These are phyloP conservation scores for Andrena dorsata DNA, from an alignment of 2,888 invertebrate genomes.

Conservation along the genomic window DNA sequence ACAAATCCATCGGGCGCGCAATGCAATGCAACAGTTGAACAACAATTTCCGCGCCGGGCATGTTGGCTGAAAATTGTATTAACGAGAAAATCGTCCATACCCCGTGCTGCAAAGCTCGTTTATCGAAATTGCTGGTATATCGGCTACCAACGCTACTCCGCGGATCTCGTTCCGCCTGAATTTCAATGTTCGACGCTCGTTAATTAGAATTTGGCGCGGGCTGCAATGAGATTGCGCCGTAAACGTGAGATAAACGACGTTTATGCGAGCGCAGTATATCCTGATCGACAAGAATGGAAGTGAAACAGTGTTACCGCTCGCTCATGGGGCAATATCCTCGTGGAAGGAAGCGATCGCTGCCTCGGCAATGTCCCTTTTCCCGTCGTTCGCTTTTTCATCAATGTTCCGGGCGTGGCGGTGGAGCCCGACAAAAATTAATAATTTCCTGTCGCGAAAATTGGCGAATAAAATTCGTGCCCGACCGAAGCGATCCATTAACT, in stretches of 20 bases:
- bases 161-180: background rate
- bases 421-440: slow-evolving; percentile 23
- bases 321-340: slow-evolving; percentile 8
- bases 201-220: slow-evolving; percentile 14
- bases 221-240: background rate
- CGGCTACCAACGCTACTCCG: background rate
- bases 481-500: slow-evolving; percentile 48
- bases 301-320: background rate
- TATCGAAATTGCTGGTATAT: background rate
- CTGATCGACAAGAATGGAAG: slow-evolving; percentile 10
- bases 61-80: background rate
- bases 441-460: slow-evolving; percentile 36
- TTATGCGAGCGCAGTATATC: background rate
- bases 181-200: slow-evolving; percentile 7
- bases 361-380: background rate
- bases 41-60: background rate
- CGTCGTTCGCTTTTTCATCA: slow-evolving; percentile 1
- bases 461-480: slow-evolving; percentile 28
- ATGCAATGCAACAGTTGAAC: no score
- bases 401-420: background rate
- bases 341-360: background rate
- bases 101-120: background rate
- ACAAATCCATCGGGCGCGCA: no score
- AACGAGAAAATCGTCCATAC: background rate
- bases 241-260: background rate